These are phyloP conservation scores for Periophthalmus magnuspinnatus DNA, from an alignment of 2,797 vertebrate genomes.

Conservation along the genomic window DNA sequence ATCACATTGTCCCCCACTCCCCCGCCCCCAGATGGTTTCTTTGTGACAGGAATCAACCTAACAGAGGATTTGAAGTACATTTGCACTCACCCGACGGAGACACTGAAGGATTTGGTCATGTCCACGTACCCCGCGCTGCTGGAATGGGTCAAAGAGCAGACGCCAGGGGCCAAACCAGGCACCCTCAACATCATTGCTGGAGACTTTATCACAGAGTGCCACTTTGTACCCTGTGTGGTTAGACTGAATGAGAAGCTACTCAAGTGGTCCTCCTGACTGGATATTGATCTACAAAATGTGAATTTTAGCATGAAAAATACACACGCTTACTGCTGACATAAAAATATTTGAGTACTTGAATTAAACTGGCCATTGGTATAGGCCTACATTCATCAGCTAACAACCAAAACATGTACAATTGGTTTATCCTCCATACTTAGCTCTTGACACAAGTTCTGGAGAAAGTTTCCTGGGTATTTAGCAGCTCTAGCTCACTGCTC, in stretches of 20 bases:
- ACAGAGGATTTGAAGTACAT: slow-evolving; percentile 87
- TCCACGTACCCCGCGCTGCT: slow-evolving; percentile 80
- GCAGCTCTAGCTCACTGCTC: slow-evolving; percentile 31
- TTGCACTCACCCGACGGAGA: slow-evolving; percentile 82
- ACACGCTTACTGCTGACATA: slow-evolving; percentile 47
- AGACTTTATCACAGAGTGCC: slow-evolving; percentile 84
- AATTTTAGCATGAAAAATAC: slow-evolving; percentile 54
- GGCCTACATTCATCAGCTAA: not conserved
- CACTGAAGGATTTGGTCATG: slow-evolving; percentile 86
- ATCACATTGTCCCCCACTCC: no score
- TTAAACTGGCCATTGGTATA: not conserved
- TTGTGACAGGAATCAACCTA: slow-evolving; percentile 91
- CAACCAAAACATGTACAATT: not conserved
- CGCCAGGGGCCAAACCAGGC: slow-evolving; percentile 73
- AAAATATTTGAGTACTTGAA: slow-evolving; percentile 56
- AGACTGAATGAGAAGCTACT: slow-evolving; percentile 85
- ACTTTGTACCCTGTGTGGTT: slow-evolving; percentile 83
- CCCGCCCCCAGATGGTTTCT: slow-evolving; percentile 89
- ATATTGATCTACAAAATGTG: slow-evolving; percentile 13
- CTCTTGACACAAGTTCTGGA: not conserved
- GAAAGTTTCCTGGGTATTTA: not conserved
- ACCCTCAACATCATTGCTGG: slow-evolving; percentile 90
- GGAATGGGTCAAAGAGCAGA: slow-evolving; percentile 84
- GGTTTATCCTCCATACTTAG: not conserved
- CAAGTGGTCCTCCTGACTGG: slow-evolving; percentile 53